Percentiles rank a stretch among this genome's conserved stretches.
phyloP scores from a whole-genome alignment of 2,797 vertebrate genomes.

The Cyprinodon diabolis region DNA sequence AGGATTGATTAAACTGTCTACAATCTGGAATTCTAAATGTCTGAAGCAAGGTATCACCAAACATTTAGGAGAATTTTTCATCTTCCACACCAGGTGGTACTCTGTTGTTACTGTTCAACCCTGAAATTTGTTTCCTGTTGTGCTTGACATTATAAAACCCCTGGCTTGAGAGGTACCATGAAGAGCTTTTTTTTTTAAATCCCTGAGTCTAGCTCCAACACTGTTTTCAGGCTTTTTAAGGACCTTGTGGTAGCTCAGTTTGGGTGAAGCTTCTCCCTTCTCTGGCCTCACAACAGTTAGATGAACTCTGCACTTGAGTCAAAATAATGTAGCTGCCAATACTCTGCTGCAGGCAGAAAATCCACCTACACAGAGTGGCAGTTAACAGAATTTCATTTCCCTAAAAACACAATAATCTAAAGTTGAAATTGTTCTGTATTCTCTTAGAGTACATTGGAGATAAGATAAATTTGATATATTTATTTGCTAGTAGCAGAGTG shows the following conservation, averaged over 20 bases:
- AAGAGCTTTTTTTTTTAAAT: conserved; percentile 7
- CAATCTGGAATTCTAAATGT: not conserved
- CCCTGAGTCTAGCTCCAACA: conserved; percentile 5
- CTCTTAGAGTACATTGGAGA: not conserved
- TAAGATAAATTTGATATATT: not conserved
- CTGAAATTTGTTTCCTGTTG: not conserved
- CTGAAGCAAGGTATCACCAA: not conserved
- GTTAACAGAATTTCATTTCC: conserved; percentile 14
- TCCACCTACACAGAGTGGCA: conserved; percentile 24
- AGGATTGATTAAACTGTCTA: not conserved
- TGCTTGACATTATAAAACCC: conserved; percentile 6
- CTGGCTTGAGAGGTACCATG: not conserved
- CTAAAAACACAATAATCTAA: conserved; percentile 5
- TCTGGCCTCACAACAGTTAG: conserved; percentile 21
- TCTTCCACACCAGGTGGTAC: not conserved
- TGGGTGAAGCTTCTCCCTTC: conserved; percentile 15
- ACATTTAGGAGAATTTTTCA: not conserved
- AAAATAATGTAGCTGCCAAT: conserved; percentile 21
- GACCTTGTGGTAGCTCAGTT: conserved; percentile 23
- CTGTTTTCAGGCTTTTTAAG: conserved; percentile 7
- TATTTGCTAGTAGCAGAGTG: not conserved
- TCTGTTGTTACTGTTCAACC: not conserved
- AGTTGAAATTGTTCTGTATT: not conserved
- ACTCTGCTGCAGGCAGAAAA: conserved; percentile 26
- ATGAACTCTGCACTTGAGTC: conserved; percentile 36